These are phyloP conservation scores for Drosophila littoralis DNA, from an alignment of 1,140 invertebrate species.

Conservation along the genomic window DNA sequence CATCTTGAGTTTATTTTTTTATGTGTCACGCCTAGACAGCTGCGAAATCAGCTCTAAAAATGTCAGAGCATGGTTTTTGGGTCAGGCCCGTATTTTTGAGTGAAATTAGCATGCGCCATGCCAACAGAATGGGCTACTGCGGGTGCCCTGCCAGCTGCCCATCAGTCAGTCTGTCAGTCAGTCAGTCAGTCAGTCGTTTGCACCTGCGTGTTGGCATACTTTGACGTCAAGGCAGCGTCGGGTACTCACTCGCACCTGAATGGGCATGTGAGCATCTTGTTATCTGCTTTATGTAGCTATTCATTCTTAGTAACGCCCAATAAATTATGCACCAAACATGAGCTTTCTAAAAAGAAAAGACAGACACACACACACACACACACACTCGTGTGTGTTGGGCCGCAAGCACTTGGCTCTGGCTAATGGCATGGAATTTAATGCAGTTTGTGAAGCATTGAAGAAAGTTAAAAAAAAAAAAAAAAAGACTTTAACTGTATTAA, in stretches of 20 bases:
- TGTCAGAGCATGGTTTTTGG: slow-evolving; percentile 33
- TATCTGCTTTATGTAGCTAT: slow-evolving; percentile 49
- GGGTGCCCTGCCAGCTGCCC: slow-evolving; percentile 13
- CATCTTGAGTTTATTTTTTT: neutral
- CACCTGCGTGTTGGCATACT: slow-evolving; percentile 39
- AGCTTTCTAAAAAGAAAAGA: slow-evolving; percentile 70
- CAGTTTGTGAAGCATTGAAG: slow-evolving; percentile 24
- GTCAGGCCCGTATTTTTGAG: slow-evolving; percentile 35
- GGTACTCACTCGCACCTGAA: slow-evolving; percentile 22
- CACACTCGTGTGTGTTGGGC: slow-evolving; percentile 13
- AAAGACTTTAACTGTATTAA: slow-evolving; percentile 7
- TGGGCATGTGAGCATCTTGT: slow-evolving; percentile 21
- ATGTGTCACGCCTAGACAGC: slow-evolving; percentile 24
- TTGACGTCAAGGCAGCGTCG: neutral
- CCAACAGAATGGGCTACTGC: slow-evolving; percentile 6
- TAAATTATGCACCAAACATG: slow-evolving; percentile 71
- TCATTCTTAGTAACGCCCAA: slow-evolving; percentile 68
- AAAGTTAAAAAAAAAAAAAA: slow-evolving; percentile 12
- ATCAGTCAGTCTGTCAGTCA: slow-evolving; percentile 5
- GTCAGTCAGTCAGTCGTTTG: slow-evolving; percentile 1
- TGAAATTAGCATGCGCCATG: slow-evolving; percentile 45
- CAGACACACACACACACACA: slow-evolving; percentile 17
- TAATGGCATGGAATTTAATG: slow-evolving; percentile 23
- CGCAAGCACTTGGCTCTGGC: slow-evolving; percentile 8
- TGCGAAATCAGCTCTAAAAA: slow-evolving; percentile 25